A percentile compares a stretch with the other conserved stretches of the same genome.
Evolutionary conservation across 1,140 invertebrate genomes (phyloP).

Genomic region (Chironomus tepperi): DNA sequence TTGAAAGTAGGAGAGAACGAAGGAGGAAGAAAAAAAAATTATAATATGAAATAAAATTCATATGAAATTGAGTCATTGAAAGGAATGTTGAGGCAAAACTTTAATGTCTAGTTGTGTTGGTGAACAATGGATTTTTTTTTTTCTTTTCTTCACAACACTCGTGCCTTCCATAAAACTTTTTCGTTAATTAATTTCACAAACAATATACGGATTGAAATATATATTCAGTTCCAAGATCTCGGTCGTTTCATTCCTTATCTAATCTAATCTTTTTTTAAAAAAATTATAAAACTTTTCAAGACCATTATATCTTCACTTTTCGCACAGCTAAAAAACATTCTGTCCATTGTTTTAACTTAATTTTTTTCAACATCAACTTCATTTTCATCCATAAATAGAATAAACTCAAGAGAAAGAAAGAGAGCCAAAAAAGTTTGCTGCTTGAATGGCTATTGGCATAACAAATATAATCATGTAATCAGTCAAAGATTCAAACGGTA

Average conservation of each 20-base stretch:
- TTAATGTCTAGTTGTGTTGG: neutral
- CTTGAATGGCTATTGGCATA: too few relatives aligned
- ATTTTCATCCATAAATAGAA: too few relatives aligned
- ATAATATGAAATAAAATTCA: neutral
- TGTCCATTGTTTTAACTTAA: too few relatives aligned
- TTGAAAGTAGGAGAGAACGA: neutral
- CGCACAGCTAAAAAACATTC: too few relatives aligned
- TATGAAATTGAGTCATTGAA: slow-evolving; percentile 1
- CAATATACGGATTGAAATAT: neutral
- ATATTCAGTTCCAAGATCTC: neutral
- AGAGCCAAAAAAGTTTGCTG: too few relatives aligned
- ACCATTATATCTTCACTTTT: too few relatives aligned
- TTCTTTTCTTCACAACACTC: neutral
- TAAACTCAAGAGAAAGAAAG: too few relatives aligned
- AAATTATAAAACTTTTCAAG: neutral
- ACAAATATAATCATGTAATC: too few relatives aligned
- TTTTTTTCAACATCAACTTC: too few relatives aligned
- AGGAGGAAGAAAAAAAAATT: neutral
- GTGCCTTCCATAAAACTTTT: neutral
- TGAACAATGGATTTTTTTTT: neutral
- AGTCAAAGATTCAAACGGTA: too few relatives aligned
- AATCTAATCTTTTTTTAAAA: neutral
- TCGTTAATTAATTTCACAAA: slow-evolving; percentile 14
- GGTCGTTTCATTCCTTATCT: neutral
- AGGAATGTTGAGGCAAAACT: neutral